These are phyloP conservation scores for Heterotilapia buettikoferi DNA, from an alignment of 2,113 vertebrate species.

Conservation along the genomic window DNA sequence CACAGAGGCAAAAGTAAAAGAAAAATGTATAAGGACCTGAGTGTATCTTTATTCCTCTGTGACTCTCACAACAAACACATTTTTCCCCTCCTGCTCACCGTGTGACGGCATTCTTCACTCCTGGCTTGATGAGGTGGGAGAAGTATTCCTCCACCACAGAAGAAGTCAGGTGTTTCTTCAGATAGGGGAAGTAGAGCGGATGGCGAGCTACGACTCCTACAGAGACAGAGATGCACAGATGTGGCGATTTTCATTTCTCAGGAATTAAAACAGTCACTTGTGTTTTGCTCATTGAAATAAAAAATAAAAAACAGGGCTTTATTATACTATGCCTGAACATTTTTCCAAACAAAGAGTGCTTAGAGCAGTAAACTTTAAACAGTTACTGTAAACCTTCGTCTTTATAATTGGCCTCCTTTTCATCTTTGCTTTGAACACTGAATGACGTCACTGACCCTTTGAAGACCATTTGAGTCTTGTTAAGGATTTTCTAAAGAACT, in stretches of 20 bases:
- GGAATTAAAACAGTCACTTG: neutral
- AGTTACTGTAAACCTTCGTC: neutral
- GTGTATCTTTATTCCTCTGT: neutral
- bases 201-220: slow-evolving; percentile 80
- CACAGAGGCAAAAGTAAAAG: neutral
- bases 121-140: slow-evolving; percentile 73
- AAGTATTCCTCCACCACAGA: slow-evolving; percentile 78
- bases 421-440: neutral
- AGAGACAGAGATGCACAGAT: neutral
- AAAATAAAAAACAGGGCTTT: neutral
- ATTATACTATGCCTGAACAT: neutral
- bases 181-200: slow-evolving; percentile 80
- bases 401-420: neutral
- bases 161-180: slow-evolving; percentile 81
- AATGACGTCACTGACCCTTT: neutral
- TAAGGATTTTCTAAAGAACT: neutral
- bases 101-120: slow-evolving; percentile 58
- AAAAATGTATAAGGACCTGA: neutral
- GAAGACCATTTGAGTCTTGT: neutral
- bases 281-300: neutral
- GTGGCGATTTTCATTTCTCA: neutral
- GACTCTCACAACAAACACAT: neutral
- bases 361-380: neutral
- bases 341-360: neutral
- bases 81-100: slow-evolving; percentile 61